Evolutionary conservation across 2,113 vertebrate species (phyloP).

Genomic region (Psilopsiagon aymara): DNA sequence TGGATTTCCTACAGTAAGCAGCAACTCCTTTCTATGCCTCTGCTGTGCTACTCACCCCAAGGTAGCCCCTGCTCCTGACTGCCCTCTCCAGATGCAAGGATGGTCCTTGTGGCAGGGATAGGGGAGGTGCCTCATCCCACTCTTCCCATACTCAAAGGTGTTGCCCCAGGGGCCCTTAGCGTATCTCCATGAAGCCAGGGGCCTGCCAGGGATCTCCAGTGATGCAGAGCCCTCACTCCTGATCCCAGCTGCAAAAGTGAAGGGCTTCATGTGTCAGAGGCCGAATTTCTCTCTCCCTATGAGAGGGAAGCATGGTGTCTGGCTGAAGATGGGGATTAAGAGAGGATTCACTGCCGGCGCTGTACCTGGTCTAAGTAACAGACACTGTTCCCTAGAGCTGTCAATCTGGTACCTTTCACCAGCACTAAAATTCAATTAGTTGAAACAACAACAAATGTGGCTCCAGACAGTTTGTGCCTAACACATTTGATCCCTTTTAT

Average conservation of each 20-base stretch:
- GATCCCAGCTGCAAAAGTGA: neutral
- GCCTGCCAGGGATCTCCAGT: neutral
- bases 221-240: neutral
- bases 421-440: slow-evolving; percentile 63
- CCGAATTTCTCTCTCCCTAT: rapidly evolving
- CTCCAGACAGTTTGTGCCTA: slow-evolving; percentile 55
- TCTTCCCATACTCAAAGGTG: neutral
- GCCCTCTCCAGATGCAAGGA: too few relatives aligned
- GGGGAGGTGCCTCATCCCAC: rapidly evolving
- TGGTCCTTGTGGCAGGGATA: rapidly evolving
- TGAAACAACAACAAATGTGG: slow-evolving; percentile 51
- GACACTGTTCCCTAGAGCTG: slow-evolving; percentile 23
- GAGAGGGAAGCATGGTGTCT: neutral
- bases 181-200: neutral
- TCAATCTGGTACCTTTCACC: slow-evolving; percentile 55
- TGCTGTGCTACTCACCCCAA: rapidly evolving
- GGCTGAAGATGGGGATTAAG: slow-evolving; percentile 19
- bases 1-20: neutral
- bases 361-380: slow-evolving; percentile 30
- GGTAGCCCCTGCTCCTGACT: neutral
- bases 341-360: neutral
- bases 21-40: neutral
- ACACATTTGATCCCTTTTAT: slow-evolving; percentile 55
- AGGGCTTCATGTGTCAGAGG: neutral
- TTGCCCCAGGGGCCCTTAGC: neutral